phyloP scores from a whole-genome alignment of 2,113 vertebrate species.

The Antechinus stuartii region DNA sequence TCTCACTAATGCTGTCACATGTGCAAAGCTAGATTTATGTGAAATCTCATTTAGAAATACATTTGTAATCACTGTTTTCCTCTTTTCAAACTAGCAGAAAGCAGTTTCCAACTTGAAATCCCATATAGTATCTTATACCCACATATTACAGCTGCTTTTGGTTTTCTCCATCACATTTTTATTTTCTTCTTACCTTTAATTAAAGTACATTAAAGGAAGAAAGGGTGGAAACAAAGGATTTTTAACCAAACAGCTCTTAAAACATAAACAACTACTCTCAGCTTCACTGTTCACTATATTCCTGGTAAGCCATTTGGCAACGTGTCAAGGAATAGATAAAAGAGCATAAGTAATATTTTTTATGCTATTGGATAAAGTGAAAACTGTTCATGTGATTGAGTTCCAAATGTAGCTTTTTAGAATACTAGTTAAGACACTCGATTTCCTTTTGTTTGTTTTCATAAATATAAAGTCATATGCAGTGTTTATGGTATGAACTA shows the following conservation, averaged over 20 bases:
- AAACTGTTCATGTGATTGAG: slow-evolving; percentile 12
- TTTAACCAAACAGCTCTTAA: slow-evolving; percentile 61
- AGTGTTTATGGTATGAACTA: background rate
- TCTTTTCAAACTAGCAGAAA: slow-evolving; percentile 50
- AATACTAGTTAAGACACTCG: background rate
- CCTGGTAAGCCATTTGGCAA: background rate
- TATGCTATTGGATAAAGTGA: background rate
- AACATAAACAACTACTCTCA: slow-evolving; percentile 38
- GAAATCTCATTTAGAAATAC: slow-evolving; percentile 60
- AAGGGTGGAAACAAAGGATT: slow-evolving; percentile 62
- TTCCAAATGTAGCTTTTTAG: slow-evolving; percentile 31
- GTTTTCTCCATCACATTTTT: slow-evolving; percentile 32
- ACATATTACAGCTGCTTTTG: slow-evolving; percentile 46
- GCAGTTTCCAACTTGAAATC: slow-evolving; percentile 18
- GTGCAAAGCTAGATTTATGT: slow-evolving; percentile 60
- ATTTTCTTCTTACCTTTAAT: slow-evolving; percentile 74
- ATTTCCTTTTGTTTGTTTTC: slow-evolving; percentile 16
- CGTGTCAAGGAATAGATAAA: background rate
- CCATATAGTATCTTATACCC: slow-evolving; percentile 19
- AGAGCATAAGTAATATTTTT: slow-evolving; percentile 48
- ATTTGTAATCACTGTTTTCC: slow-evolving; percentile 61
- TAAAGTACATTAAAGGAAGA: slow-evolving; percentile 70
- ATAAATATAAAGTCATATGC: background rate
- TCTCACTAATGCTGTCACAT: slow-evolving; percentile 46
- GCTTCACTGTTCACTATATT: slow-evolving; percentile 37